Percentiles rank a stretch among this genome's conserved stretches.
Conservation (phyloP, 2,113 vertebrate genomes). For the Melierax canorus region DNA sequence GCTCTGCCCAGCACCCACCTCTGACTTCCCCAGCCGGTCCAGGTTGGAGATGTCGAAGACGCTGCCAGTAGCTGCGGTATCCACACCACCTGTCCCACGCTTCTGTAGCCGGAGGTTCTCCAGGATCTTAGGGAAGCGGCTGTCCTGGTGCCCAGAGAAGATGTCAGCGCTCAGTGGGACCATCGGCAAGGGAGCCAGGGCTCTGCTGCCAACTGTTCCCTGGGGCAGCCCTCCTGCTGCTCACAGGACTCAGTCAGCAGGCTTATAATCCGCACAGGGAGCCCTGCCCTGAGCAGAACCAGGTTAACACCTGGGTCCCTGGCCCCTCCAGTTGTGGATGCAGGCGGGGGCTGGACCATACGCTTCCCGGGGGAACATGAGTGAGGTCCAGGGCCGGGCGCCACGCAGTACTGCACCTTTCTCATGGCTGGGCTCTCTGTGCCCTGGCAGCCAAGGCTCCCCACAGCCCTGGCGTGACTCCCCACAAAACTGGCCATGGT, state of each 20-base stretch:
- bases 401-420: background rate
- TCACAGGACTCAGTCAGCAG: background rate
- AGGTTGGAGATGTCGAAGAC: constrained; percentile 95
- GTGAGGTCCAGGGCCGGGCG: fast-evolving
- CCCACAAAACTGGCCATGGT: background rate
- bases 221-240: background rate
- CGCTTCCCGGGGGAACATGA: background rate
- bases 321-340: background rate
- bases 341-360: background rate
- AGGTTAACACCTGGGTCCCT: fast-evolving
- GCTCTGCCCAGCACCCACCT: constrained; percentile 66
- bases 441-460: background rate
- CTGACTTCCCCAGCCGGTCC: constrained; percentile 94
- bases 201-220: fast-evolving
- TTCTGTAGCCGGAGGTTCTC: constrained; percentile 94
- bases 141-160: constrained; percentile 75
- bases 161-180: background rate
- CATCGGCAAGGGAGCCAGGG: background rate
- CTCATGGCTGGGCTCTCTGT: fast-evolving
- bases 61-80: constrained; percentile 87
- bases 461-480: background rate
- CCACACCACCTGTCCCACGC: constrained; percentile 92
- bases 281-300: background rate
- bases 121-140: constrained; percentile 88
- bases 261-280: background rate